These are phyloP conservation scores for Uropetala carovei DNA, from an alignment of 2,888 invertebrate species.

Conservation along the genomic window DNA sequence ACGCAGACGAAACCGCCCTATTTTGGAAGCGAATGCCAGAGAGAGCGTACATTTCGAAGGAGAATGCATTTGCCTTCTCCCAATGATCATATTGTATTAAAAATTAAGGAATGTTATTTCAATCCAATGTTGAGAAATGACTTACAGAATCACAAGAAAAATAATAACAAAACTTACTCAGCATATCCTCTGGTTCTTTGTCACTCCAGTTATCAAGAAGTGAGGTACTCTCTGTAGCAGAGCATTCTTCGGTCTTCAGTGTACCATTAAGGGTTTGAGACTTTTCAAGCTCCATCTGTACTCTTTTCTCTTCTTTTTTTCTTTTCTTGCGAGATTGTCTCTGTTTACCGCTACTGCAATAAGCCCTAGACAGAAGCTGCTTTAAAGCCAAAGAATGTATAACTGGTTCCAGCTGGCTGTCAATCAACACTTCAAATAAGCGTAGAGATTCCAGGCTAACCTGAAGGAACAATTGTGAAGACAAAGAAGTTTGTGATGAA, in stretches of 20 bases:
- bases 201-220: slow-evolving; percentile 42
- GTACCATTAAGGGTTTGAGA: background rate
- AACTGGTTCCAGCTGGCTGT: slow-evolving; percentile 15
- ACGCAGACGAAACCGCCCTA: too few relatives aligned
- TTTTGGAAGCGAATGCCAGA: too few relatives aligned
- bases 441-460: slow-evolving; percentile 78
- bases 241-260: background rate
- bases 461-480: background rate
- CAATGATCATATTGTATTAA: too few relatives aligned
- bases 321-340: background rate
- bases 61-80: too few relatives aligned
- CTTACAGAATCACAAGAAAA: background rate
- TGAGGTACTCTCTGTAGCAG: slow-evolving; percentile 16
- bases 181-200: slow-evolving; percentile 26
- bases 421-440: slow-evolving; percentile 79
- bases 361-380: slow-evolving; percentile 5
- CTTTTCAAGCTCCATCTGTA: background rate
- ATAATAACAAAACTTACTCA: slow-evolving; percentile 16
- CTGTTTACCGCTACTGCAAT: slow-evolving; percentile 2
- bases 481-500: background rate
- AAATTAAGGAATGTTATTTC: background rate
- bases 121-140: background rate
- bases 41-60: too few relatives aligned
- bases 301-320: background rate
- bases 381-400: slow-evolving; percentile 50